Percentiles rank a stretch among this genome's conserved stretches.
phyloP scores from a whole-genome alignment of 2,888 invertebrate species.

The Tromatobia lineatoria region DNA sequence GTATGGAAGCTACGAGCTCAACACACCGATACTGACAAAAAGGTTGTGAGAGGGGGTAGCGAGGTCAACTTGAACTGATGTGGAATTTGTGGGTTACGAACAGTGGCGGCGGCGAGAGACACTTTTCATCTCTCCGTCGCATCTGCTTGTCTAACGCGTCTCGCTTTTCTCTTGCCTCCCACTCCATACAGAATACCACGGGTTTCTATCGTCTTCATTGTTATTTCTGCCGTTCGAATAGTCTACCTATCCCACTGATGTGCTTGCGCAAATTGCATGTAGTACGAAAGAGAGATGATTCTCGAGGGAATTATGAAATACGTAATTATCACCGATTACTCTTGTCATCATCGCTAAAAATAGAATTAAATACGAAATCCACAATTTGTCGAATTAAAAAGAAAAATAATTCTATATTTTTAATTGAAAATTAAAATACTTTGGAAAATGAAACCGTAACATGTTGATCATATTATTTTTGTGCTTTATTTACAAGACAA shows the following conservation, averaged over 20 bases:
- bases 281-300: conserved; percentile 5
- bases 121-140: conserved; percentile 47
- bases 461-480: too few relatives aligned
- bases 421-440: too few relatives aligned
- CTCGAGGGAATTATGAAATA: conserved; percentile 12
- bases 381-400: background rate
- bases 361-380: background rate
- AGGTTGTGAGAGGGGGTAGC: background rate
- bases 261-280: conserved; percentile 24
- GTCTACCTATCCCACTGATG: background rate
- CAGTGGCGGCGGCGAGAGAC: conserved; percentile 34
- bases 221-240: conserved; percentile 19
- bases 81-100: conserved; percentile 47
- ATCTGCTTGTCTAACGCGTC: conserved; percentile 27
- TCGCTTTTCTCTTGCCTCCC: background rate
- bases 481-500: background rate
- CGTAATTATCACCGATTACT: conserved; percentile 15
- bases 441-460: too few relatives aligned
- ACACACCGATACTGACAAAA: background rate
- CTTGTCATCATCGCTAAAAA: background rate
- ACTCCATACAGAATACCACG: conserved; percentile 34
- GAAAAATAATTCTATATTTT: too few relatives aligned
- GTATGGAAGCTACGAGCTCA: conserved; percentile 3
- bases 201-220: conserved; percentile 41
- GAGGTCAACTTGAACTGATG: conserved; percentile 31